Conservation (phyloP, 1,140 invertebrate genomes). For the Latrodectus geometricus region DNA sequence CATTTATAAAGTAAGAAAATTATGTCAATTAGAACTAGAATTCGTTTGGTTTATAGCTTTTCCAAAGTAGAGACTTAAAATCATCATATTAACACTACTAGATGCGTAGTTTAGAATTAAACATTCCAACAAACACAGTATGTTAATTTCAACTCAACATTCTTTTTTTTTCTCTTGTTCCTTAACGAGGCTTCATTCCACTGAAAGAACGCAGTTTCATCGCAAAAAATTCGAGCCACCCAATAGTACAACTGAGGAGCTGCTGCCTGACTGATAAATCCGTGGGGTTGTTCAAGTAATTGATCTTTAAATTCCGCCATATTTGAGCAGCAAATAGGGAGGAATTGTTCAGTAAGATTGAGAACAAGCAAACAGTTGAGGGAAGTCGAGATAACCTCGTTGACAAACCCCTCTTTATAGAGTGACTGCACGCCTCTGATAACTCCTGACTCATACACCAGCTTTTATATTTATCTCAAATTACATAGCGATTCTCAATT, state of each 20-base stretch:
- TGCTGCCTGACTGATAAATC: not conserved
- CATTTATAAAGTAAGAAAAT: no score
- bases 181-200: not conserved
- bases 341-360: slow-evolving; percentile 27
- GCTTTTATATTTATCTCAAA: not conserved
- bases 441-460: slow-evolving; percentile 33
- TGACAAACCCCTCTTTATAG: slow-evolving; percentile 12
- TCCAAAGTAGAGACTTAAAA: no score
- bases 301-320: slow-evolving; percentile 50
- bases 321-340: slow-evolving; percentile 47
- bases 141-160: not conserved
- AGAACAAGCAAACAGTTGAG: slow-evolving; percentile 35
- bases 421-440: slow-evolving; percentile 35
- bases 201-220: not conserved
- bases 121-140: not conserved
- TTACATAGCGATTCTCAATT: no score
- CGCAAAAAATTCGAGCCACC: not conserved
- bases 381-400: slow-evolving; percentile 31
- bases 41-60: no score
- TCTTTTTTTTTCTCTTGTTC: not conserved
- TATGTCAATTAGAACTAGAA: no score
- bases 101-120: no score
- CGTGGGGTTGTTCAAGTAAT: slow-evolving; percentile 21
- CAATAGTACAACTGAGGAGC: not conserved
- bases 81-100: no score